phyloP scores from a whole-genome alignment of 2,888 invertebrate species.

The Spodoptera littoralis region DNA sequence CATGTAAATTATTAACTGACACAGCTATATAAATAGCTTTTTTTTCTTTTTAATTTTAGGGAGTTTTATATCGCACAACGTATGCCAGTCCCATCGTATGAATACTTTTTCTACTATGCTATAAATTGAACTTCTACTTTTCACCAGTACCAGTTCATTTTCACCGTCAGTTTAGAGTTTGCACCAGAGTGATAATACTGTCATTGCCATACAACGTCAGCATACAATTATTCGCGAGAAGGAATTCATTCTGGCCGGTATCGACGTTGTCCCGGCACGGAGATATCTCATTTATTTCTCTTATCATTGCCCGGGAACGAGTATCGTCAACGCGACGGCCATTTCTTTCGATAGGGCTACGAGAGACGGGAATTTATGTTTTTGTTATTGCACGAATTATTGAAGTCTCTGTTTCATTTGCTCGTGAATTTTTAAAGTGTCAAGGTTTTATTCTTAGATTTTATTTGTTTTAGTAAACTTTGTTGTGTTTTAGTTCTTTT shows the following conservation, averaged over 20 bases:
- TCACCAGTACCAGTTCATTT: not conserved
- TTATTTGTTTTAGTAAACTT: too few species aligned
- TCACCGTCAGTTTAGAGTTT: conserved; percentile 1
- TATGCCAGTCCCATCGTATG: too few species aligned
- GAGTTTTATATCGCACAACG: too few species aligned
- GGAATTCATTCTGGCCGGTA: conserved; percentile 65
- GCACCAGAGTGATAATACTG: conserved; percentile 43
- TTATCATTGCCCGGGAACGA: conserved; percentile 77
- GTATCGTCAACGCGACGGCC: conserved; percentile 74
- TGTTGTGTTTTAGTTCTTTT: too few species aligned
- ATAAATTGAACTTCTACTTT: too few species aligned
- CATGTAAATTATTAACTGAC: too few species aligned
- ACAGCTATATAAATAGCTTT: too few species aligned
- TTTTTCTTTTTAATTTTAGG: too few species aligned
- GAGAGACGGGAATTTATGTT: conserved; percentile 41
- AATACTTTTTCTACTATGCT: too few species aligned
- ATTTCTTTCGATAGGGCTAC: conserved; percentile 68
- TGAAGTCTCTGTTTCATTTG: conserved; percentile 14
- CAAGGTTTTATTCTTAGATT: too few species aligned
- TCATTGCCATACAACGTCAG: conserved; percentile 22
- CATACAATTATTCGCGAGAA: conserved; percentile 58
- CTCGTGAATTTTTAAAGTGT: conserved; percentile 2
- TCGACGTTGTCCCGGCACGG: conserved; percentile 67
- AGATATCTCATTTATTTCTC: conserved; percentile 81
- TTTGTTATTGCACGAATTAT: conserved; percentile 28